phyloP scores from a whole-genome alignment of 2,888 invertebrate genomes.

The Pachydiplax longipennis region DNA sequence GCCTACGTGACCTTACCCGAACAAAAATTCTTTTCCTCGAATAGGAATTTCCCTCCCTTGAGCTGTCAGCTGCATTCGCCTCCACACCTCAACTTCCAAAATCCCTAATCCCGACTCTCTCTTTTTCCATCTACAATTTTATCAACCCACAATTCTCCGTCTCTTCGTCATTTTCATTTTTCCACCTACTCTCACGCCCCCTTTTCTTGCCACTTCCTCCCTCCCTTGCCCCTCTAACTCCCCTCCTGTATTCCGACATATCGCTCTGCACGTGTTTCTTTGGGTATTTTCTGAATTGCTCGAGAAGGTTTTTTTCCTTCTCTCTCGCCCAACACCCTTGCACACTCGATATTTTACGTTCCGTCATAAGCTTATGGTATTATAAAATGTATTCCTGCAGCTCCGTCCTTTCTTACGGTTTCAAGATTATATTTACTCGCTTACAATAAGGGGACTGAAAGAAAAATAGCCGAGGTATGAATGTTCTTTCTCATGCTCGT shows the following conservation, averaged over 20 bases:
- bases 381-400: too few relatives aligned
- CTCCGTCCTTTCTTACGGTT: too few relatives aligned
- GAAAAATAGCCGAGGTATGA: too few relatives aligned
- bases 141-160: not conserved
- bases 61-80: not conserved
- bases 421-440: too few relatives aligned
- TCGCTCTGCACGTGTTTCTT: not conserved
- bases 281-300: not conserved
- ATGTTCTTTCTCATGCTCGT: too few relatives aligned
- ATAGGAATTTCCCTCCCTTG: not conserved
- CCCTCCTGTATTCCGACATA: not conserved
- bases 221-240: not conserved
- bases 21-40: not conserved
- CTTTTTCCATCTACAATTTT: not conserved
- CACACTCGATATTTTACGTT: not conserved
- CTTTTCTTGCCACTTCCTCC: not conserved
- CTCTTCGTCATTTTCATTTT: not conserved
- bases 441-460: too few relatives aligned
- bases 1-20: not conserved
- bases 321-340: not conserved
- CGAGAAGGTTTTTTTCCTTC: not conserved
- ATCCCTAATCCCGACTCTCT: not conserved
- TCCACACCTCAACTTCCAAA: not conserved
- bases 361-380: not conserved
- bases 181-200: not conserved